Evolutionary conservation across 1,140 invertebrate species (phyloP), one percentile per base, ranked within the genome.

Genomic region (Spodoptera frugiperda): DNA sequence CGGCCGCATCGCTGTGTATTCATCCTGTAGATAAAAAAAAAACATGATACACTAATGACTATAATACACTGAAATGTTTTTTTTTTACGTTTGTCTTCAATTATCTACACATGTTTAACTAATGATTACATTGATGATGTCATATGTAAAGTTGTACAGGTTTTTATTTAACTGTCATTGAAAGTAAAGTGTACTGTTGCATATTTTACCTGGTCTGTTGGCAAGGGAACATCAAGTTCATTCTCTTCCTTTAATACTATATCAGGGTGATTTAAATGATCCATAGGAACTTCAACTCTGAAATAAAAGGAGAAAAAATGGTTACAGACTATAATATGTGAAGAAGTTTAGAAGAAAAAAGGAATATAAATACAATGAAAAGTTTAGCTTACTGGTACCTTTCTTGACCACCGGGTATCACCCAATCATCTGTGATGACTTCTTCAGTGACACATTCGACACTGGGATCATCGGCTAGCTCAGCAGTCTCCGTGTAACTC

Each of bases 401-500:
- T 89, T 97, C 96, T 70, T 96, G 96, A 5, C 96, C 96, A 57
- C 95, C 96, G 70, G 95, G 94, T 84, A 96, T 94, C 17, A 96
- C 96, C 97, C 96, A 97, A 79, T 96, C 96, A 87, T 97, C 96
- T 0, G 96, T 96, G 8, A 97, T 97, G 1, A 97, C 96, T 91
- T 97, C 97, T 83, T 97, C 97, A 2, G 96, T 96, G 12, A 97
- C 96, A 89, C 96, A 96, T 82, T 96, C 95, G 0, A 95, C 89
- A 87, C 95, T 95, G 67, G 95, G 95, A 68, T 95, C 95, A 81
- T 95, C 95, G 3, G 86, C 87, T 15, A 93, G 84, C 12, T 93
- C 94, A 19, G 88, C 88, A 77, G 89, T 83, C 59, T 91, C 94
- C 78, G 87, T 85, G 70, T 93, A 94, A 55, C 48, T 90, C n/a